These are phyloP conservation scores for Microplitis demolitor DNA, from an alignment of 1,140 invertebrate species.

Conservation along the genomic window DNA sequence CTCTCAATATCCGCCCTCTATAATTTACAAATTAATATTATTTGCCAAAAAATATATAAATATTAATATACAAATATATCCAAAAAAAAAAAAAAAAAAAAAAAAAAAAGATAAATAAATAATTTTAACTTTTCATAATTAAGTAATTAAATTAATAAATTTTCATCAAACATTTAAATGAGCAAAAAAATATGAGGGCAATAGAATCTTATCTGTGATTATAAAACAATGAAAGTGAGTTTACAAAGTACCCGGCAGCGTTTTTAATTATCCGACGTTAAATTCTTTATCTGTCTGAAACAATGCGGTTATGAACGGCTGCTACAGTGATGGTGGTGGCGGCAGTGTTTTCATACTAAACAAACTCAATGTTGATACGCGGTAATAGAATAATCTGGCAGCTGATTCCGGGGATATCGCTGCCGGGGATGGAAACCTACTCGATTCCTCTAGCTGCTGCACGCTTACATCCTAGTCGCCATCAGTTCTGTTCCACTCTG, in stretches of 20 bases:
- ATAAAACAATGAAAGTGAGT: not conserved
- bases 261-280: constrained; percentile 61
- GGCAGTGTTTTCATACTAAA: constrained; percentile 61
- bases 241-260: constrained; percentile 35
- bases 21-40: not conserved
- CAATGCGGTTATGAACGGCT: constrained; percentile 53
- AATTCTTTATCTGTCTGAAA: constrained; percentile 64
- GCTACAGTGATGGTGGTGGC: not conserved
- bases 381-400: constrained; percentile 66
- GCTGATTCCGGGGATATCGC: constrained; percentile 63
- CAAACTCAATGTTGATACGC: constrained; percentile 63
- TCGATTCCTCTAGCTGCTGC: constrained; percentile 47
- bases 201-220: not conserved
- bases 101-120: no score
- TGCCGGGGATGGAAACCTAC: constrained; percentile 56
- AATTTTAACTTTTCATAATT: no score
- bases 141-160: no score
- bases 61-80: not conserved
- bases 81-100: no score
- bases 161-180: not conserved
- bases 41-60: not conserved
- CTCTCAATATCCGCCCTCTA: not conserved
- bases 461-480: constrained; percentile 3
- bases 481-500: not conserved
- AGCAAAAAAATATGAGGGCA: not conserved